phyloP scores from a whole-genome alignment of 1,140 invertebrate species.

The Dolichoris vasculosae region DNA sequence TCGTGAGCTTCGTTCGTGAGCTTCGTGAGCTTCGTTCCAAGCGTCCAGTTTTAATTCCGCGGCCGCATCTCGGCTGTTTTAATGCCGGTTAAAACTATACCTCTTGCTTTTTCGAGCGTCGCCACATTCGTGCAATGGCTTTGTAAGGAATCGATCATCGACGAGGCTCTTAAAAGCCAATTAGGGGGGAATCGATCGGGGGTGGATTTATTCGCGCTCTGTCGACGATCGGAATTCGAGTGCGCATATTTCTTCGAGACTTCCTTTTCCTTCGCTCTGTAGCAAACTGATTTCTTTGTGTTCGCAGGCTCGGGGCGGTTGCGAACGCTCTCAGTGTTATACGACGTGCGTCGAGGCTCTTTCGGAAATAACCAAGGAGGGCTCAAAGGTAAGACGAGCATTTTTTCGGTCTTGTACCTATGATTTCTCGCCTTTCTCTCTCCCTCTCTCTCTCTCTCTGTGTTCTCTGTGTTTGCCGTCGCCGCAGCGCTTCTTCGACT shows the following conservation, averaged over 20 bases:
- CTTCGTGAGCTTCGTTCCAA: too few species aligned
- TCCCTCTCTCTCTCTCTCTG: background rate
- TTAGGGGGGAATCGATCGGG: background rate
- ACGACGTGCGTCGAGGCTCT: slow-evolving; percentile 5
- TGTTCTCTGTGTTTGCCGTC: slow-evolving; percentile 11
- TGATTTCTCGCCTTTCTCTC: too few species aligned
- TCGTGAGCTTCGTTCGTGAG: too few species aligned
- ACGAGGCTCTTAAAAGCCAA: background rate
- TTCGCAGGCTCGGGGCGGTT: slow-evolving; percentile 43
- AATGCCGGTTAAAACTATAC: too few species aligned
- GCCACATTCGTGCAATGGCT: background rate
- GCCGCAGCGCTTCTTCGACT: background rate
- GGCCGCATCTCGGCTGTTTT: background rate
- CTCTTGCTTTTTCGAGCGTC: slow-evolving; percentile 3
- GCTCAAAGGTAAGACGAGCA: slow-evolving; percentile 59
- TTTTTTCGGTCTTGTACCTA: too few species aligned
- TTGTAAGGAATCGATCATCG: slow-evolving; percentile 28
- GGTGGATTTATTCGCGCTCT: too few species aligned
- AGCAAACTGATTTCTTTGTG: slow-evolving; percentile 52
- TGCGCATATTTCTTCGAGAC: background rate
- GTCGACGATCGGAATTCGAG: too few species aligned
- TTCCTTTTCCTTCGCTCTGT: background rate
- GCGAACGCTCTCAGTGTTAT: slow-evolving; percentile 47
- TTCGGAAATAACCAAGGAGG: slow-evolving; percentile 56
- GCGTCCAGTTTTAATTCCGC: background rate